These are phyloP conservation scores for Gobius niger DNA, from an alignment of 2,113 vertebrate species.

Conservation along the genomic window DNA sequence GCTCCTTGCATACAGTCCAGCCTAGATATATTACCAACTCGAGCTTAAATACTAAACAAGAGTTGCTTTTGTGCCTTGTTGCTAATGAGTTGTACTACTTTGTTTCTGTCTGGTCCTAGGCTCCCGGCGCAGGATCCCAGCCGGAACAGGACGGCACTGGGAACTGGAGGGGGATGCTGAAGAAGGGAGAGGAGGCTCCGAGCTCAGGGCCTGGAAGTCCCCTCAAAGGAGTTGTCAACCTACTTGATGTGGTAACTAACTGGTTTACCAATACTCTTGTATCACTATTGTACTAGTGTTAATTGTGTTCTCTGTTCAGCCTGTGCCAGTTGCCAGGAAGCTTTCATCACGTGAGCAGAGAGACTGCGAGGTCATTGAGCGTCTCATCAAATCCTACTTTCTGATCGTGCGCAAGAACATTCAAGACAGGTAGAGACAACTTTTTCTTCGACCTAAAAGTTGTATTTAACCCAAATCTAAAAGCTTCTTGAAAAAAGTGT, in stretches of 20 bases:
- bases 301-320: conserved; percentile 67
- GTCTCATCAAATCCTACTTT: conserved; percentile 98
- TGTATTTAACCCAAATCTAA: too few species aligned
- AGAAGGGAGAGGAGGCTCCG: conserved; percentile 87
- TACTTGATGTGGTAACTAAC: conserved; percentile 89
- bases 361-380: conserved; percentile 98
- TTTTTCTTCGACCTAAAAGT: background rate
- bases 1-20: background rate
- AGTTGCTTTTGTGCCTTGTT: background rate
- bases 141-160: conserved; percentile 83
- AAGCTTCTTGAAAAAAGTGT: too few species aligned
- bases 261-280: background rate
- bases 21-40: background rate
- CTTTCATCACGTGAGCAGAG: conserved; percentile 95
- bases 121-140: conserved; percentile 64
- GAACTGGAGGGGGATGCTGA: conserved; percentile 96
- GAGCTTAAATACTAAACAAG: background rate
- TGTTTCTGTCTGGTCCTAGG: conserved; percentile 34
- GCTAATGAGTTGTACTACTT: background rate
- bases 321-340: conserved; percentile 94
- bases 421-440: conserved; percentile 87
- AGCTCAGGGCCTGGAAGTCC: conserved; percentile 87
- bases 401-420: conserved; percentile 99
- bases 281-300: background rate
- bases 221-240: conserved; percentile 90